Conservation (phyloP, 1,140 invertebrate species). For the Lamellibrachia luymesi region DNA sequence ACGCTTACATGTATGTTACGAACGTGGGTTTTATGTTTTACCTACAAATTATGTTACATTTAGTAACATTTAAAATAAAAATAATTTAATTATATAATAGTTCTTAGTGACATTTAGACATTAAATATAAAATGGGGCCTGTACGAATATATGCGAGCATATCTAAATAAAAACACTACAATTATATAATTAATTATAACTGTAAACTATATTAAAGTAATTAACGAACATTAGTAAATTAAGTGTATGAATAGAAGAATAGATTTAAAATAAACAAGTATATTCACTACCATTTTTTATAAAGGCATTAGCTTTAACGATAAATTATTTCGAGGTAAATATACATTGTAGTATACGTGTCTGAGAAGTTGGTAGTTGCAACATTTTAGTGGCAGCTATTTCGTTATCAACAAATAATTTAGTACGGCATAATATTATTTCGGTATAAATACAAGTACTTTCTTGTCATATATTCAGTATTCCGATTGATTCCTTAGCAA, state of each 20-base stretch:
- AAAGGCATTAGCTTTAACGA: no score
- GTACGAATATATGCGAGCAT: not conserved
- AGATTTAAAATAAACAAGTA: no score
- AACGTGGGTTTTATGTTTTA: not conserved
- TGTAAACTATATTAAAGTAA: not conserved
- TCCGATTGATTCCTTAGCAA: not conserved
- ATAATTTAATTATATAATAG: not conserved
- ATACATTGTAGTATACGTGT: no score
- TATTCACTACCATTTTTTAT: no score
- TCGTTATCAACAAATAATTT: not conserved
- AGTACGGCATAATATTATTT: no score
- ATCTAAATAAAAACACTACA: not conserved
- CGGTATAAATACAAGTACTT: not conserved
- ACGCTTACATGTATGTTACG: not conserved
- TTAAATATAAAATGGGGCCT: not conserved
- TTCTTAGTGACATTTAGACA: not conserved
- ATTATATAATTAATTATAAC: not conserved
- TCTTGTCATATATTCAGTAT: not conserved
- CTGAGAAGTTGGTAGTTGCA: not conserved
- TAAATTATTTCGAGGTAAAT: no score
- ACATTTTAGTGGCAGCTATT: not conserved
- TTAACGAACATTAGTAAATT: no score
- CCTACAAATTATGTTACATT: not conserved
- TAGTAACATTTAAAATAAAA: not conserved
- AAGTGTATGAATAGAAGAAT: not conserved